Evolutionary conservation across 2,888 invertebrate genomes (phyloP).

Genomic region (Physocephala rufipes): DNA sequence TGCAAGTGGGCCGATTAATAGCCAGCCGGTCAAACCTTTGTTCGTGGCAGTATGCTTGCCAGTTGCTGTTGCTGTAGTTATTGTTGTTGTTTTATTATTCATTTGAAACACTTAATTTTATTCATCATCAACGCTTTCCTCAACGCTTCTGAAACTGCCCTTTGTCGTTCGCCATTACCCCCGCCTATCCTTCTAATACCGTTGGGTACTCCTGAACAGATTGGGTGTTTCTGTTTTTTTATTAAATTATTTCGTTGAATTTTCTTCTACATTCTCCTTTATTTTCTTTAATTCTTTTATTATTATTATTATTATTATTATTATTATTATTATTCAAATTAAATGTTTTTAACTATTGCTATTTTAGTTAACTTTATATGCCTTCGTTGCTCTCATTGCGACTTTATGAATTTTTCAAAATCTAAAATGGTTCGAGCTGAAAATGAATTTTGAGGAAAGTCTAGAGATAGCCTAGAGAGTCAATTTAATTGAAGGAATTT

Average conservation of each 20-base stretch:
- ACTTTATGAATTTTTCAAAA: too few relatives aligned
- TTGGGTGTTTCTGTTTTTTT: too few relatives aligned
- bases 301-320: conserved; percentile 19
- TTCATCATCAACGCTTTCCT: neutral
- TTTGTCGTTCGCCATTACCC: neutral
- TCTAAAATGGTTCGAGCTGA: too few relatives aligned
- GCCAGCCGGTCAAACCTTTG: neutral
- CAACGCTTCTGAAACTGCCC: neutral
- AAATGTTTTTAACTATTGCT: neutral
- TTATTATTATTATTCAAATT: conserved; percentile 12
- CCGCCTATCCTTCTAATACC: neutral
- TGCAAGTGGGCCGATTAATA: too few relatives aligned
- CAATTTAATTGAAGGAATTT: too few relatives aligned
- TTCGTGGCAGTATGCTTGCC: conserved; percentile 3
- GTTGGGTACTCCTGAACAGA: too few relatives aligned
- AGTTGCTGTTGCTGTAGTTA: neutral
- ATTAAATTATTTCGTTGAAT: too few relatives aligned
- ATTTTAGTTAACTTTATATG: neutral
- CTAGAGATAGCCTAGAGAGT: too few relatives aligned
- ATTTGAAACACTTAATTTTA: conserved; percentile 9
- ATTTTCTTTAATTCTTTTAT: conserved; percentile 20
- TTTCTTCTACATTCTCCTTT: neutral
- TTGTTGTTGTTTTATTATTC: conserved; percentile 12
- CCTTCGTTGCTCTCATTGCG: too few relatives aligned
- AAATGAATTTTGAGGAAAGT: too few relatives aligned